Evolutionary conservation across 2,888 invertebrate species (phyloP), one percentile per base, ranked within the genome.

Genomic region (Rotaria magnacalcarata): DNA sequence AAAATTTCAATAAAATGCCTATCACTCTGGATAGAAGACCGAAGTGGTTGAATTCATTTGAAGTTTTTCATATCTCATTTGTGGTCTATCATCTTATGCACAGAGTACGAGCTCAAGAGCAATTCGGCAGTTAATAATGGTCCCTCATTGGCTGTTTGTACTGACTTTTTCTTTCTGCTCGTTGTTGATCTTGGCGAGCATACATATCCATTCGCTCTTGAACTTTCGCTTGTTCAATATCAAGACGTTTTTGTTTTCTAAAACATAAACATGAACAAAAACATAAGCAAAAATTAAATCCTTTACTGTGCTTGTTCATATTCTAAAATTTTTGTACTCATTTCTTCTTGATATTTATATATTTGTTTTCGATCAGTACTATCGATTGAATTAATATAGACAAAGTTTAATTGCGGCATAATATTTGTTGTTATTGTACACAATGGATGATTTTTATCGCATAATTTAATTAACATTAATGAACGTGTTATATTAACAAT

Each of bases 381-480:
- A 34, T 67, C 67, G 19, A 19, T 3, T 6, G 27, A 34, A 67
- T 67, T 67, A 34, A 67, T 67, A 67, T 41, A 34, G 19, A 41
- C 5, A 67, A 67, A 67, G 2, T 67, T 67, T 19, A 67, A 67
- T 67, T 67, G 34, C 1, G 67, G 67, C 34, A 27, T 67, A 0
- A 67, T 67, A 19, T 14, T 67, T 34, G 67, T 67, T 34, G 67
- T 67, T 34, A 67, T 34, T 16, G 19, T 19, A 67, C 67, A 67
- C 34, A 67, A 41, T 67, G 67, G 67, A 67, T 67, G 67, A 34
- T 67, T 67, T 67, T 67, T 67, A 67, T 67, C 67, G 19, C 67
- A 67, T 41, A 67, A 34, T 67, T 67, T 67, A 67, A 67, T 67
- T 34, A 67, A 67, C 34, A 67, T 6, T 7, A 67, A 34, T 67